Base-by-base conservation (phyloP, 2,113 vertebrate species). In the Aegotheles bennettii region DNA sequence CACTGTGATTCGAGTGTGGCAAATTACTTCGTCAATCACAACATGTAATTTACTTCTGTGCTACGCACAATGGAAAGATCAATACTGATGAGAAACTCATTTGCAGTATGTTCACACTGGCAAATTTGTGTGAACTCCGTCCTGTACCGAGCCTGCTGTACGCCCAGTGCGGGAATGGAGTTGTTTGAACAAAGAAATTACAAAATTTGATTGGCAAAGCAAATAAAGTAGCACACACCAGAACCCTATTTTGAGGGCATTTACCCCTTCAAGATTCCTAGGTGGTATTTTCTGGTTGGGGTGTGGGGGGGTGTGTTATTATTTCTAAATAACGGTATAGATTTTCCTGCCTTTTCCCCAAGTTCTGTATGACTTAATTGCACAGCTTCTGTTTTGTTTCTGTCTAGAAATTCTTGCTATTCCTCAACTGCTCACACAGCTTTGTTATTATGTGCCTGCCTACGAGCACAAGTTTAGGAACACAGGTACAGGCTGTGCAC, bases 21-120 rank as follows among this genome's bases (percentile, higher is more conserved):
- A 94, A 94, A 96, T 91, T 89, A 93, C 95, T 96, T 96, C 42
- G 60, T 92, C 95, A 95, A 87, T 95, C 89, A 87, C 95, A 73
- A 94, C 76, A 38, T 65, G 89, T 91, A 83, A 96, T 95, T 95
- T 94, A 89, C 92, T 76, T 89, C 89, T 73, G 83, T 59, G 77
- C 85, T 38, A 56, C 51, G 83, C 87, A 95, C 96, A 94, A 94
- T 60, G 78, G 89, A 40, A 92, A 94, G 96, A 97, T 95, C 97
- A 86, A 96, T 97, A 94, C 87, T 76, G 86, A 93, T 74, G 87
- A 97, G 94, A 86, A 96, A 95, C 78, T 95, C 91, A 89, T 91
- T 89, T 94, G 91, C 95, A 81, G 92, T 17, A 56, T 19, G 68
- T 63, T 95, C 93, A 94, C 80, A 82, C 69, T 69, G 87, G 51